Base-by-base conservation (phyloP, 2,113 vertebrate genomes). In the Cepphus grylle region DNA sequence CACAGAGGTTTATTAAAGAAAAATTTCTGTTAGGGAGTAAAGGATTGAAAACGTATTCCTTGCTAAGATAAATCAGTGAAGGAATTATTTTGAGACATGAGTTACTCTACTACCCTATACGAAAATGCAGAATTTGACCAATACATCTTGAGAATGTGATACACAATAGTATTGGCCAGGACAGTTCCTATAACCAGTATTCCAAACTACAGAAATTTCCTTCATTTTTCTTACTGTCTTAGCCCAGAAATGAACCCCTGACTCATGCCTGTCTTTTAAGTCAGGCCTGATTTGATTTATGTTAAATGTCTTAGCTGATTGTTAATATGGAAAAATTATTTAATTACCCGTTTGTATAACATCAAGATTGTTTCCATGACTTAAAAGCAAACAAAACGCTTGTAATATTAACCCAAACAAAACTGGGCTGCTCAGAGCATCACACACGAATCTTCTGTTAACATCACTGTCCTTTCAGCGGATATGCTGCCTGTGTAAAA, bases 401-500 rank as follows among this genome's bases (percentile, higher is more conserved):
- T 76, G 5, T 19, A 23, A 81, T 76, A 56, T 1, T 21, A n/a
- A 52, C n/a, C 45, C 86, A 29, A 55, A 38, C 69, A 71, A 67
- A 90, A 58, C 11, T 6, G 12, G 38, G 17, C 29, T 79, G 55
- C 56, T 71, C 71, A 81, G 53, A 84, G 14, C 30, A 65, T 49
- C 72, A 27, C 72, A 38, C 2, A 2, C 11, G 32, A 49, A 15
- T 15, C 18, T 23, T 50, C 26, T 53, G 26, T 43, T 16, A 29
- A 16, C 8, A 23, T 17, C 55, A 45, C 10, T 43, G 34, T 47
- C 53, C 21, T 72, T 38, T n/a, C 34, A 53, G 29, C 5, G 4
- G 34, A 30, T 40, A 12, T 1, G 2, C 40, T 73, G 45, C 63
- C 36, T 53, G 0, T 2, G 12, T 22, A 62, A 58, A 72, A 40